Percentiles rank a stretch among this genome's conserved stretches.
Conservation (phyloP, 2,113 vertebrate genomes). For the Calypte anna region DNA sequence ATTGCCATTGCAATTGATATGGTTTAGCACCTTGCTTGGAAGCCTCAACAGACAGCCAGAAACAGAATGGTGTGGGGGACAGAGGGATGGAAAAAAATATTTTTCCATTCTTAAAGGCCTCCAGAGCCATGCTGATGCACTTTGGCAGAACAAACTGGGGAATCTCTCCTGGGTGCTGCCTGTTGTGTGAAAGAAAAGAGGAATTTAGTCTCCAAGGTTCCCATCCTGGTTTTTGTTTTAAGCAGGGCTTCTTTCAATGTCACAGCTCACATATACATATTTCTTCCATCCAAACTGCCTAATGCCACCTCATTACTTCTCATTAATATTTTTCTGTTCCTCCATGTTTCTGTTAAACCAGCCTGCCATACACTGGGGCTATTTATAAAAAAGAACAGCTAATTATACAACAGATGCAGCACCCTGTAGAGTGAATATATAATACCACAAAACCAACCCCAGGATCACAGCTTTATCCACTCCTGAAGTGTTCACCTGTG, state of each 20-base stretch:
- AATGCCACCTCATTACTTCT: conserved; percentile 20
- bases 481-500: conserved; percentile 30
- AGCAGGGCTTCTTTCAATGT: not conserved
- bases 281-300: not conserved
- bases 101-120: conserved; percentile 13
- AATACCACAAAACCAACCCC: not conserved
- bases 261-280: not conserved
- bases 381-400: conserved; percentile 27
- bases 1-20: conserved; percentile 10
- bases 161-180: conserved; percentile 5
- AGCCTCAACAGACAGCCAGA: conserved; percentile 35
- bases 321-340: not conserved
- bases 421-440: not conserved
- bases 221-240: conserved; percentile 21
- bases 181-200: not conserved
- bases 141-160: conserved; percentile 7
- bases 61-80: not conserved
- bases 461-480: not conserved
- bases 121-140: not conserved
- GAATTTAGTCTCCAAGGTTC: conserved; percentile 3
- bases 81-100: not conserved
- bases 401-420: conserved; percentile 22
- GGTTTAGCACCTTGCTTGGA: conserved; percentile 59
- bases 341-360: conserved; percentile 10
- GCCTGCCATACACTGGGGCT: not conserved